Base-by-base conservation (phyloP, 2,113 vertebrate genomes). In the Grantiella picta region DNA sequence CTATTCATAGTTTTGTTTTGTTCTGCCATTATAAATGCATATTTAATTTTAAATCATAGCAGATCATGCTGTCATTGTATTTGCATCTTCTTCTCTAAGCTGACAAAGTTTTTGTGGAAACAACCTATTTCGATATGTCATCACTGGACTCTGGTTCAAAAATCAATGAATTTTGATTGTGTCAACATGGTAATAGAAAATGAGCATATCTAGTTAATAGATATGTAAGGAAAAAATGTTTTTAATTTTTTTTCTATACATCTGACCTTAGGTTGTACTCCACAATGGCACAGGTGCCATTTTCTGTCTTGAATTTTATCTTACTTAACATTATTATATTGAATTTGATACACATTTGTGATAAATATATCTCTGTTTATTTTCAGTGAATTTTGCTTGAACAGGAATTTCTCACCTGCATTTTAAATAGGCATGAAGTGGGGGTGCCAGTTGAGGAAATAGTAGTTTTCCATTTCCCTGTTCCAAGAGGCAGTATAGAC, bases 301-400 rank as follows among this genome's bases (percentile, higher is more conserved):
- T 86, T 91, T 86, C 65, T 91, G 60, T 19, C 49, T 95, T 83
- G 47, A 89, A 81, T 90, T 14, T n/a, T n/a, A n/a, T n/a, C n/a
- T n/a, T n/a, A n/a, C n/a, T 92, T 80, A 68, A 49, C 63, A 64
- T 45, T 69, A 68, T 21, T 57, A 8, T 54, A 61, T 60, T 63
- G 29, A 66, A 42, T 65, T 77, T 25, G 10, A 64, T 78, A 28
- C 42, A 25, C 12, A 75, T 60, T 29, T 45, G 5, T 66, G 38
- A 40, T 50, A 73, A 81, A 16, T 8, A 31, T 21, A 3, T 89
- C 19, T 76, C 16, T 80, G 10, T 64, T 91, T 80, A 42, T 77
- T 94, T 64, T 76, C 49, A 65, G 4, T 61, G 40, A 68, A 69
- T 64, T 54, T 61, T 90, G 4, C 44, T 79, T 90, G 33, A 87